Percentiles rank a stretch among this genome's conserved stretches.
These are phyloP conservation scores for Oligia fasciuncula DNA, from an alignment of 2,888 invertebrate species.

Conservation along the genomic window DNA sequence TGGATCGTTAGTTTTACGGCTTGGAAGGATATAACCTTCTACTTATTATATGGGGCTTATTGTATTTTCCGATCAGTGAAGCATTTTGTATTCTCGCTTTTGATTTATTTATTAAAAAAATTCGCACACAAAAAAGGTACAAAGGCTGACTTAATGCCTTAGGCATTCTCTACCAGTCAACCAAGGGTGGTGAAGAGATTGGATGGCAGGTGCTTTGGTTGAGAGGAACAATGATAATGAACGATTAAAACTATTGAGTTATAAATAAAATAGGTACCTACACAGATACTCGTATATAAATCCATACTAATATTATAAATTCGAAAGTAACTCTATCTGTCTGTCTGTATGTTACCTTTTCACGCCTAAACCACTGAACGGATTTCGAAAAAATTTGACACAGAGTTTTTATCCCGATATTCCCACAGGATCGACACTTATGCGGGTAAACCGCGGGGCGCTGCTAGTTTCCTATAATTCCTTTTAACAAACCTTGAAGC, in stretches of 20 bases:
- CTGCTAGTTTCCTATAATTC: not conserved
- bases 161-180: not conserved
- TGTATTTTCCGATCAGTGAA: not conserved
- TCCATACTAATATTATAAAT: too few species aligned
- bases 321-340: too few species aligned
- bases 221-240: too few species aligned
- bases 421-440: too few species aligned
- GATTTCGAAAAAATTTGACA: too few species aligned
- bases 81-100: not conserved
- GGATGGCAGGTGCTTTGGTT: not conserved
- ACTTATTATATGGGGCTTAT: not conserved
- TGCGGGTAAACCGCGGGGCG: too few species aligned
- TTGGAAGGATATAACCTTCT: slow-evolving; percentile 8
- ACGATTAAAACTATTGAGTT: too few species aligned
- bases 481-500: not conserved
- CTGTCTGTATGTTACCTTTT: too few species aligned
- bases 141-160: not conserved
- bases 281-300: too few species aligned
- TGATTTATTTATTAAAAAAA: not conserved
- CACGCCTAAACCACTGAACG: too few species aligned
- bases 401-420: too few species aligned
- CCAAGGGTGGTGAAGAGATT: not conserved
- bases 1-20: slow-evolving; percentile 17
- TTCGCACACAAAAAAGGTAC: not conserved
- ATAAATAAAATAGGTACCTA: too few species aligned